Percentiles rank a stretch among this genome's conserved stretches.
These are phyloP conservation scores for Rhopilema esculentum DNA, from an alignment of 30 jellyfish, hydroid and myxozoan species.

Conservation along the genomic window DNA sequence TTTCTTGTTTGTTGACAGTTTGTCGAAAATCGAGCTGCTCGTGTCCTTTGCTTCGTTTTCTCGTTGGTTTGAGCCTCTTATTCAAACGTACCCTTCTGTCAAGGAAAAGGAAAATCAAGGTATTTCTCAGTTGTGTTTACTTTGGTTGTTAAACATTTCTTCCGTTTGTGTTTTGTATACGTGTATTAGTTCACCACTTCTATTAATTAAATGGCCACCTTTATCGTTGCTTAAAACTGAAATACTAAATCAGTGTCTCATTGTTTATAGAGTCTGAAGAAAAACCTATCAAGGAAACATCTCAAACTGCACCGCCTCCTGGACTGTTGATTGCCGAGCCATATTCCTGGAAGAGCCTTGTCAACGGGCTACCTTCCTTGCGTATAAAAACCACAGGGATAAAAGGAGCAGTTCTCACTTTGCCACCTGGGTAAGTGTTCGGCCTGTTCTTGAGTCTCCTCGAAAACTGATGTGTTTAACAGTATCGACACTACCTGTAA, in stretches of 20 bases:
- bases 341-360: slow-evolving; percentile 84
- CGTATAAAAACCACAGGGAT: slow-evolving; percentile 88
- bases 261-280: slow-evolving; percentile 43
- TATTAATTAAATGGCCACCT: no score
- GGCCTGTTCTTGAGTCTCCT: not conserved
- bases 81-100: slow-evolving; percentile 34
- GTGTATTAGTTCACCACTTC: not conserved
- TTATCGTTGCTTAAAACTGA: no score
- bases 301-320: slow-evolving; percentile 60
- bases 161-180: not conserved
- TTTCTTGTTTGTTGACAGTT: slow-evolving; percentile 83
- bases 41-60: slow-evolving; percentile 86
- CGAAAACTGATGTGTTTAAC: no score
- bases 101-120: slow-evolving; percentile 66
- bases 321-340: slow-evolving; percentile 84
- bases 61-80: slow-evolving; percentile 90
- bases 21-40: slow-evolving; percentile 76
- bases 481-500: no score
- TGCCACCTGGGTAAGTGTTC: slow-evolving; percentile 88
- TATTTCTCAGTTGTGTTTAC: not conserved
- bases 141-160: not conserved
- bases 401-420: slow-evolving; percentile 81
- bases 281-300: slow-evolving; percentile 51
- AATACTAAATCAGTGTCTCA: not conserved
- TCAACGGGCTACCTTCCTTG: slow-evolving; percentile 73